Conservation (phyloP, 2,113 vertebrate genomes). For the Malurus alboscapulatus region DNA sequence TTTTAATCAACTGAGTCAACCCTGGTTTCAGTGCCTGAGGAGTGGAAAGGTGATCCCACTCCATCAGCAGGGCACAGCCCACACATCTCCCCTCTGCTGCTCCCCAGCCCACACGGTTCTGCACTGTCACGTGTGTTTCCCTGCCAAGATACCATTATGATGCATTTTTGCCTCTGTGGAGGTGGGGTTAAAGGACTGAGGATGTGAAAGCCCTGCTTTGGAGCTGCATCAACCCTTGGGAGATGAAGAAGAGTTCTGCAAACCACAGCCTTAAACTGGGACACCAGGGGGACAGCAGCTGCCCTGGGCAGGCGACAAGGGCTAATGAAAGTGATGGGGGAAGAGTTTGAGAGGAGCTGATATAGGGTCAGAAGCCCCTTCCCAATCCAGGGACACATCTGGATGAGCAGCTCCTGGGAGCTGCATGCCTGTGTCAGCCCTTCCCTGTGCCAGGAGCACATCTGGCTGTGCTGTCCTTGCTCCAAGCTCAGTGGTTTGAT, state of each 20-base stretch:
- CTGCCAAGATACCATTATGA: background rate
- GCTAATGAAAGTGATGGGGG: background rate
- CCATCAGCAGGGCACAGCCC: background rate
- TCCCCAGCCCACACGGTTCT: background rate
- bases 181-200: background rate
- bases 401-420: background rate
- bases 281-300: background rate
- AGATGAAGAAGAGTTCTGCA: background rate
- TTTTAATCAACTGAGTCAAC: conserved; percentile 59
- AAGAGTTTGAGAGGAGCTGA: background rate
- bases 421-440: background rate
- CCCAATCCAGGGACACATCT: background rate
- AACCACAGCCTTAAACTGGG: background rate
- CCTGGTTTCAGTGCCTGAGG: background rate
- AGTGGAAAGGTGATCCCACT: conserved; percentile 4
- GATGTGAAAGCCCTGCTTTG: background rate
- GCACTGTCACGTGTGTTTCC: background rate
- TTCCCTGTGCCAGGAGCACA: background rate
- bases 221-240: background rate
- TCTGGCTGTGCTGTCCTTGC: background rate
- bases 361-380: background rate
- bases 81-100: background rate
- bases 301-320: background rate
- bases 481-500: background rate
- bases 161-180: background rate